Percentiles rank a stretch among this genome's conserved stretches.
These are phyloP conservation scores for Limosa lapponica DNA, from an alignment of 2,797 vertebrate species.

Conservation along the genomic window DNA sequence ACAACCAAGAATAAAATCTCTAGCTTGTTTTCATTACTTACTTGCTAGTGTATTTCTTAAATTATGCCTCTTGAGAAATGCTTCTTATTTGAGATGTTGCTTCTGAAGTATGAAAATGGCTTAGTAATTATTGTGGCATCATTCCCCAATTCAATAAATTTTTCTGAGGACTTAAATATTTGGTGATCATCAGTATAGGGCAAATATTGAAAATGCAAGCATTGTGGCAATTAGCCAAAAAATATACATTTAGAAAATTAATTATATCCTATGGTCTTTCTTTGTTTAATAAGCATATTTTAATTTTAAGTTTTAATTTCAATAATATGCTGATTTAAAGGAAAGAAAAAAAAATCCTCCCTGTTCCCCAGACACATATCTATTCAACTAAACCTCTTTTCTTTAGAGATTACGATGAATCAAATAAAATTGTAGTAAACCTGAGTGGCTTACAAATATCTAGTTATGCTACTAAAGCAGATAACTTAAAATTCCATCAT, in stretches of 20 bases:
- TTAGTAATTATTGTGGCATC: not conserved
- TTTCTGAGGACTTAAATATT: not conserved
- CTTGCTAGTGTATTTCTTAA: not conserved
- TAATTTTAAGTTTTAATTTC: not conserved
- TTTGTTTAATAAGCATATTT: not conserved
- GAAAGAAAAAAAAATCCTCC: not conserved
- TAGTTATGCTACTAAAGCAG: not conserved
- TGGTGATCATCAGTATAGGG: not conserved
- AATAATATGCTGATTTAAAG: not conserved
- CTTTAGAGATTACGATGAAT: not conserved
- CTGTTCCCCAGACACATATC: not conserved
- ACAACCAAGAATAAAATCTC: not conserved
- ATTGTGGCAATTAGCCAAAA: not conserved
- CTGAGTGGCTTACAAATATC: not conserved
- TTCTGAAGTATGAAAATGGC: not conserved
- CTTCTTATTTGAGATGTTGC: not conserved
- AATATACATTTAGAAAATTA: not conserved
- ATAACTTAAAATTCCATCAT: not conserved
- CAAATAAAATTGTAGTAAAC: not conserved
- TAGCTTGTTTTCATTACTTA: not conserved
- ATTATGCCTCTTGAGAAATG: not conserved
- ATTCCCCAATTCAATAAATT: not conserved
- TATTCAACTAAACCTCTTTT: not conserved
- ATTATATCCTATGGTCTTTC: not conserved
- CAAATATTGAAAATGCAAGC: not conserved